Base-by-base conservation (phyloP, 2,113 vertebrate genomes). In the Terrapene triunguis region DNA sequence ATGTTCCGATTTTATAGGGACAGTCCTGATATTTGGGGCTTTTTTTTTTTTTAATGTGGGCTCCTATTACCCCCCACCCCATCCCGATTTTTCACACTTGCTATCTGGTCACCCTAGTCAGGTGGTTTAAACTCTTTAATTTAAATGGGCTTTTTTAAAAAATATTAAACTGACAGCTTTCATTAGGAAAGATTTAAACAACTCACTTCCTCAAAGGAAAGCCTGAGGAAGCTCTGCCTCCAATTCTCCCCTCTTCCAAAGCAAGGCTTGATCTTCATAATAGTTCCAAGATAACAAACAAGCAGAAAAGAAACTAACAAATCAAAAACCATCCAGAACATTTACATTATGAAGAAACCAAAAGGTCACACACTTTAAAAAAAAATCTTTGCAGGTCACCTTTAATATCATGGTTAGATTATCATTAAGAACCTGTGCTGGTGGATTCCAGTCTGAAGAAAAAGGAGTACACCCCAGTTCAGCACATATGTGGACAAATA, bases 361-460 rank as follows among this genome's bases (percentile, higher is more conserved):
- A n/a, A 72, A 27, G 25, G 42, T 42, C 24, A 8, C 24, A 78
- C 19, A 16, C 24, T 76, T 11, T 27, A 11, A 24, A 76, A 5
- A 76, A 12, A 48, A 48, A 53, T 27, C 24, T 47, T 47, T 42
- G 10, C 42, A 27, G 22, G 11, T 47, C 72, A 44, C 72, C 11
- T 76, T 78, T 22, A 72, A n/a, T 72, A 22, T 27, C 42, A 13
- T 47, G 10, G 24, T 78, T 10, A 44, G 72, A 14, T 14, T 44
- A 44, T 17, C 2, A 10, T 21, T 11, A 6, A 42, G 38, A 11
- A 42, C 21, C 42, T 74, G 13, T 47, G 13, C 5, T 0, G 2
- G 6, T 8, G 25, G 74, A 47, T 44, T 47, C 42, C 24, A 25
- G 38, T 44, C 38, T 44, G 42, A 76, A 78, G 74, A 47, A 47